Conservation (phyloP, 2,113 vertebrate genomes). For the Thomomys bottae region DNA sequence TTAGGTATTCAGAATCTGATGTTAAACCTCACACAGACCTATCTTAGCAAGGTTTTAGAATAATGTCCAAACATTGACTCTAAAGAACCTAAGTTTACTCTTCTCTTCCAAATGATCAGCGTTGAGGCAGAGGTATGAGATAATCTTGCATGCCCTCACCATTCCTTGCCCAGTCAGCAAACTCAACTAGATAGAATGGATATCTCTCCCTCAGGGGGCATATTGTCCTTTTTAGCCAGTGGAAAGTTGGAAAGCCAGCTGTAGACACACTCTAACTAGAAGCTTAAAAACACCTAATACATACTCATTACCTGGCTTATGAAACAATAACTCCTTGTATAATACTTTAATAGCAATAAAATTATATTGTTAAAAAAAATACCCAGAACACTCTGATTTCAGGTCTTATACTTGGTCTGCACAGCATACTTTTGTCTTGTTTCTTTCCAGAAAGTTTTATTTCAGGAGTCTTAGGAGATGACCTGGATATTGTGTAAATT, state of each 20-base stretch:
- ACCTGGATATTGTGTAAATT: not conserved
- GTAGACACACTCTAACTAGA: not conserved
- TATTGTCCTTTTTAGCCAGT: not conserved
- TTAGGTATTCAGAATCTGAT: conserved; percentile 37
- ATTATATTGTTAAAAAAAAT: too few relatives aligned
- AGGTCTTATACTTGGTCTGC: not conserved
- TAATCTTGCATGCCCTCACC: not conserved
- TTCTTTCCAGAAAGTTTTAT: not conserved
- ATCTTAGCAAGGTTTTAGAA: not conserved
- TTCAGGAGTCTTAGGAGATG: not conserved
- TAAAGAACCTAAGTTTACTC: conserved; percentile 47
- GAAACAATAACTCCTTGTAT: too few relatives aligned
- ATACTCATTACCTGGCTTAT: too few relatives aligned
- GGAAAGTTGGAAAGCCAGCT: conserved; percentile 3
- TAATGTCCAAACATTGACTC: not conserved
- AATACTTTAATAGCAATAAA: too few relatives aligned
- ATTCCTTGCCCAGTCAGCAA: not conserved
- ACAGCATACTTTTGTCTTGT: not conserved
- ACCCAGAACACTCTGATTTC: conserved; percentile 11
- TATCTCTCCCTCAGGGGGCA: not conserved
- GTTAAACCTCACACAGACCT: not conserved
- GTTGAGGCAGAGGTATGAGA: not conserved
- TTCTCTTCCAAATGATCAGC: not conserved
- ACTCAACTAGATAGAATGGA: not conserved
- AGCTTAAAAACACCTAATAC: not conserved